These are phyloP conservation scores for Notamacropus eugenii DNA, from an alignment of 2,797 vertebrate species.

Conservation along the genomic window DNA sequence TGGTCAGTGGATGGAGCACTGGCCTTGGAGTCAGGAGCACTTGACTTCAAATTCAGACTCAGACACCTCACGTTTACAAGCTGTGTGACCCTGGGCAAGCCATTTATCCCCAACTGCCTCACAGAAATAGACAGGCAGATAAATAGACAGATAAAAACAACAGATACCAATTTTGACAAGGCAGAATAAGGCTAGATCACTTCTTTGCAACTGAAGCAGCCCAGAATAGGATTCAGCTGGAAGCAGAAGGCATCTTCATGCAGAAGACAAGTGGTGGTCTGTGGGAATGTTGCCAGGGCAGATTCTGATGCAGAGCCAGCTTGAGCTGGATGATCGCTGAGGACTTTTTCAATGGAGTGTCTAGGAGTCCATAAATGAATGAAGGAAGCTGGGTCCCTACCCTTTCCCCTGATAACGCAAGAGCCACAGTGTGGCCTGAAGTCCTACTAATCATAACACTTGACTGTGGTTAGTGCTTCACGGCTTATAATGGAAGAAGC, in stretches of 20 bases:
- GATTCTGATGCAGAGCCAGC: neutral
- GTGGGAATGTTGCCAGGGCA: neutral
- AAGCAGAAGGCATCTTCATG: neutral
- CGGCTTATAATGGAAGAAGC: neutral
- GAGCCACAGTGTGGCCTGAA: slow-evolving; percentile 2
- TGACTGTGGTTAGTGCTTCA: neutral
- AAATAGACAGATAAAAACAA: no score
- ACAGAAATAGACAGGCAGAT: no score
- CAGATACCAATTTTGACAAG: no score
- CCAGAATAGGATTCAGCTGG: neutral
- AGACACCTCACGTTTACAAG: no score
- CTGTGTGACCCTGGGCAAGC: no score
- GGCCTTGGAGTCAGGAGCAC: no score
- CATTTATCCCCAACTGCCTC: no score
- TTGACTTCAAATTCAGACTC: no score
- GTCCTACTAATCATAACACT: neutral
- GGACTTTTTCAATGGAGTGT: neutral
- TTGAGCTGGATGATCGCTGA: neutral
- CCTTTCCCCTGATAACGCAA: neutral
- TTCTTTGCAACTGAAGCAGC: neutral
- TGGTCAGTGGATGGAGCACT: no score
- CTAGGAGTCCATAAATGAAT: neutral
- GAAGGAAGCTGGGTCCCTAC: neutral
- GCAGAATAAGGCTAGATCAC: no score
- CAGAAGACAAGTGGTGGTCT: no score